Evolutionary conservation across 2,888 invertebrate genomes (phyloP).

Genomic region (Ommatoiulus sabulosus): DNA sequence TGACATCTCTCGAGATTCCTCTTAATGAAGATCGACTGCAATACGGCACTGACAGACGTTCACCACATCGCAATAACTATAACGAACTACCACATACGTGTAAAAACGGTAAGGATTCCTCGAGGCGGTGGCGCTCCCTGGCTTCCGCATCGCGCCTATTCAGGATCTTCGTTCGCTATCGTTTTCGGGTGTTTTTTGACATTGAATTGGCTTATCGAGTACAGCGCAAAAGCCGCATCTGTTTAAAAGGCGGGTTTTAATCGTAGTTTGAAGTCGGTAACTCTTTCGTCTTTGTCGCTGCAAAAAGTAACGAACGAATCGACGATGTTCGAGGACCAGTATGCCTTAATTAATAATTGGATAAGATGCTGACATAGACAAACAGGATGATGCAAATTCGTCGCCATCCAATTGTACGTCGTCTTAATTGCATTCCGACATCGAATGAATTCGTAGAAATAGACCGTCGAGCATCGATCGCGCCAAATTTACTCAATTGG

Average conservation of each 20-base stretch:
- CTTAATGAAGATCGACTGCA: too few relatives aligned
- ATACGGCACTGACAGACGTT: too few relatives aligned
- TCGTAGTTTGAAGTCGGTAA: background rate
- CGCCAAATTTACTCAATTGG: background rate
- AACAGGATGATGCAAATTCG: constrained; percentile 30
- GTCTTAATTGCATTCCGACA: constrained; percentile 43
- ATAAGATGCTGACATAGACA: constrained; percentile 39
- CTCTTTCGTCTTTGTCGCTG: background rate
- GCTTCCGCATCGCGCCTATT: background rate
- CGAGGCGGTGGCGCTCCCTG: background rate
- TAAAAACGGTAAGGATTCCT: too few relatives aligned
- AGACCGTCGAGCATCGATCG: background rate
- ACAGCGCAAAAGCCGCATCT: background rate
- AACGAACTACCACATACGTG: too few relatives aligned
- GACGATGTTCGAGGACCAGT: background rate
- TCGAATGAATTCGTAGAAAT: constrained; percentile 18
- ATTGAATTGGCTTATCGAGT: constrained; percentile 16
- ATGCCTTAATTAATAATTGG: constrained; percentile 43
- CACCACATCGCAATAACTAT: too few relatives aligned
- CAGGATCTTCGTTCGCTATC: background rate
- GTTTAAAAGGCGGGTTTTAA: background rate
- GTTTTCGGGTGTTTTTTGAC: background rate
- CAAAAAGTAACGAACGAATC: background rate
- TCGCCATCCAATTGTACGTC: background rate
- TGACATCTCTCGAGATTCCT: too few relatives aligned